Evolutionary conservation across 2,797 vertebrate genomes (phyloP).

Genomic region (Clarias fuscus): DNA sequence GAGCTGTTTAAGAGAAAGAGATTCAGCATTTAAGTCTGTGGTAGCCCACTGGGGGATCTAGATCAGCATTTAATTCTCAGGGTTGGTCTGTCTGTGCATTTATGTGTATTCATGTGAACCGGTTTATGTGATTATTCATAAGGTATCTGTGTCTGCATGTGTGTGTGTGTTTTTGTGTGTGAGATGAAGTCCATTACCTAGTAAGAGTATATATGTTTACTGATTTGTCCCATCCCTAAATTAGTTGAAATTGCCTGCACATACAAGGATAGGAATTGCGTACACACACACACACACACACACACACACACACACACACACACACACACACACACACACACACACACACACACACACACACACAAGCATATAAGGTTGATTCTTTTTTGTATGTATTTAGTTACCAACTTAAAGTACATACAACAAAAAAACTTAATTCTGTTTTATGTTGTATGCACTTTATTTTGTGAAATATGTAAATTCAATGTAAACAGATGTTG

Average conservation of each 20-base stretch:
- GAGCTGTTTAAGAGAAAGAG: slow-evolving; percentile 80
- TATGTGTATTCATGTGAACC: slow-evolving; percentile 37
- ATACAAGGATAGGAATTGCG: neutral
- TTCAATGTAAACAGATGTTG: neutral
- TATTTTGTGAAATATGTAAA: neutral
- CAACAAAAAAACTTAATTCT: no score
- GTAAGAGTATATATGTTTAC: neutral
- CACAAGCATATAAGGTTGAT: neutral
- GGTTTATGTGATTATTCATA: slow-evolving; percentile 36
- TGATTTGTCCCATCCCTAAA: neutral
- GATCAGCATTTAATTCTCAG: slow-evolving; percentile 87
- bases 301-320: neutral
- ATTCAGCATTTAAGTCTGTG: slow-evolving; percentile 80
- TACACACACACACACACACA: slow-evolving; percentile 3
- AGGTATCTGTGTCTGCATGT: slow-evolving; percentile 32
- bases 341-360: neutral
- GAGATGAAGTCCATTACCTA: slow-evolving; percentile 6
- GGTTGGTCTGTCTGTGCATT: slow-evolving; percentile 56
- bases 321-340: neutral
- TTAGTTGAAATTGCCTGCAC: neutral
- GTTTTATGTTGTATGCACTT: neutral
- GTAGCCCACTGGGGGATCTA: slow-evolving; percentile 77
- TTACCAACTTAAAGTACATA: neutral
- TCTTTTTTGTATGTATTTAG: neutral
- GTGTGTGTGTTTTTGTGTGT: neutral